Percentiles rank a stretch among this genome's conserved stretches.
Evolutionary conservation across 2,888 invertebrate genomes (phyloP).

Genomic region (Acronicta aceris): DNA sequence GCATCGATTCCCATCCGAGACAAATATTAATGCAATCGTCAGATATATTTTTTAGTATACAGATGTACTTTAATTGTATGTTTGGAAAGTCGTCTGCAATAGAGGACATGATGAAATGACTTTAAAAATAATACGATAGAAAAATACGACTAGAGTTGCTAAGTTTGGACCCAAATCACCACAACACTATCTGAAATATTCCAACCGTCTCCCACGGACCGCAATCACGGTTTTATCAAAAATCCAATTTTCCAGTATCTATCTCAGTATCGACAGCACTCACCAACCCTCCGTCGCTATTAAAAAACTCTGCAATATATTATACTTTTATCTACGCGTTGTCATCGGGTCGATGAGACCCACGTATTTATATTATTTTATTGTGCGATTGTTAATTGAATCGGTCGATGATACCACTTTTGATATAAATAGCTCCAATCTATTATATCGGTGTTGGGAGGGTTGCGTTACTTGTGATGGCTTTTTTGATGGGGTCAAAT

Average conservation of each 20-base stretch:
- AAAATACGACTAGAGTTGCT: neutral
- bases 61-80: no score
- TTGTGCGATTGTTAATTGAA: slow-evolving; percentile 60
- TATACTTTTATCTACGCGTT: slow-evolving; percentile 66
- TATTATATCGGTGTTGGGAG: slow-evolving; percentile 30
- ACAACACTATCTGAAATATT: slow-evolving; percentile 54
- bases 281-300: slow-evolving; percentile 61
- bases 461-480: slow-evolving; percentile 14
- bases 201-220: slow-evolving; percentile 40
- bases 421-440: slow-evolving; percentile 41
- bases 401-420: slow-evolving; percentile 40
- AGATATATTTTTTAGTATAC: no score
- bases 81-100: no score
- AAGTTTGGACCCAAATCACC: slow-evolving; percentile 50
- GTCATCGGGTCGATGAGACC: slow-evolving; percentile 64
- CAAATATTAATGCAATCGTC: no score
- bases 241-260: slow-evolving; percentile 70
- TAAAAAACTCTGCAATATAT: slow-evolving; percentile 63
- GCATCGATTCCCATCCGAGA: no score
- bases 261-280: slow-evolving; percentile 53
- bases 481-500: slow-evolving; percentile 19
- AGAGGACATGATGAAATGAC: no score
- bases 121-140: neutral
- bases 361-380: slow-evolving; percentile 60
- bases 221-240: slow-evolving; percentile 74